Evolutionary conservation across 2,888 invertebrate species (phyloP).

Genomic region (Xiphydria camelus): DNA sequence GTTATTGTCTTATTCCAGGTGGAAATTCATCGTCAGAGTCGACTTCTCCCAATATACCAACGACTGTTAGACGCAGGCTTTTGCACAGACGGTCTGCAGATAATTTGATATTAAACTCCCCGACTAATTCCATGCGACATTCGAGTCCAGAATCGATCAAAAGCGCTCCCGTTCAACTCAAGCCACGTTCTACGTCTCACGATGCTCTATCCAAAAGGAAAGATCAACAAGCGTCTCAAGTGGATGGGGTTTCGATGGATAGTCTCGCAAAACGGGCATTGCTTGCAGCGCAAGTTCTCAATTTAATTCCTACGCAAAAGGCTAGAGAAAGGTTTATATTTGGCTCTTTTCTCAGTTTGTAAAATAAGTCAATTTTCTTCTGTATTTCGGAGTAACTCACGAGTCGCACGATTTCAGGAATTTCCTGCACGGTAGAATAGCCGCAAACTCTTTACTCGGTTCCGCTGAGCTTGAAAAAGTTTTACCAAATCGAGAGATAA

Average conservation of each 20-base stretch:
- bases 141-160: conserved; percentile 54
- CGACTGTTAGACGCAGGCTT: conserved; percentile 41
- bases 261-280: conserved; percentile 75
- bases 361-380: neutral
- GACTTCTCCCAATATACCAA: conserved; percentile 45
- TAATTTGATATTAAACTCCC: conserved; percentile 49
- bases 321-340: conserved; percentile 78
- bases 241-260: conserved; percentile 61
- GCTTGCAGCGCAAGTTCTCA: conserved; percentile 77
- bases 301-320: conserved; percentile 80
- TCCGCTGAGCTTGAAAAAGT: conserved; percentile 83
- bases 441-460: conserved; percentile 80
- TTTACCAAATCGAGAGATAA: conserved; percentile 82
- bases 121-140: conserved; percentile 48
- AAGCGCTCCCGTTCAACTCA: conserved; percentile 49
- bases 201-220: conserved; percentile 45
- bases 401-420: conserved; percentile 61
- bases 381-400: neutral
- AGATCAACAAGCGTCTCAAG: conserved; percentile 35
- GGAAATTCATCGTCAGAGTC: conserved; percentile 50
- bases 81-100: conserved; percentile 53
- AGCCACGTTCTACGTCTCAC: conserved; percentile 51
- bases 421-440: conserved; percentile 77
- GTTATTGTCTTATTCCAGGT: conserved; percentile 33
- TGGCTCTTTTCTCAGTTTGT: too few species aligned